A percentile compares a stretch with the other conserved stretches of the same genome.
phyloP scores from a whole-genome alignment of 2,888 invertebrate species.

The Calameuta filiformis region DNA sequence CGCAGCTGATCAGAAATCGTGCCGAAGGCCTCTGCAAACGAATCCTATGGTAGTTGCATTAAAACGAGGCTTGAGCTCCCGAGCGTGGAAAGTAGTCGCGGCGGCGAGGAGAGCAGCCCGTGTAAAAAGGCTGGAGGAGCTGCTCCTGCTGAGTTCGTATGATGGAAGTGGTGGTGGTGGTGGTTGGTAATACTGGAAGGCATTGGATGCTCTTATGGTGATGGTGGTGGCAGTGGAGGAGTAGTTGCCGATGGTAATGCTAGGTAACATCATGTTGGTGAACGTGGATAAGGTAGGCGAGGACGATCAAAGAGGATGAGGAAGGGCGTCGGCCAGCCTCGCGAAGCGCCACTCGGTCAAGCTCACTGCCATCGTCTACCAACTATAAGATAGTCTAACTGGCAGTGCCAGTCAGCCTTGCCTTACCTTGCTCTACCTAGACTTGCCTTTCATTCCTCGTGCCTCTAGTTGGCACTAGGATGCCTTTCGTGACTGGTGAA shows the following conservation, averaged over 20 bases:
- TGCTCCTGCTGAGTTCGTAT: too few species aligned
- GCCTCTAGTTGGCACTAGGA: neutral
- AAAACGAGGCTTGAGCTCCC: too few species aligned
- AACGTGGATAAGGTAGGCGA: conserved; percentile 1
- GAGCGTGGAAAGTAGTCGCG: too few species aligned
- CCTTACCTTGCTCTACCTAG: conserved; percentile 28
- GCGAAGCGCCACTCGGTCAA: conserved; percentile 63
- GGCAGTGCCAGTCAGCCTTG: conserved; percentile 44
- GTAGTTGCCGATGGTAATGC: too few species aligned
- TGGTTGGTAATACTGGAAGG: neutral
- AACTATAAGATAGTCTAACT: conserved; percentile 21
- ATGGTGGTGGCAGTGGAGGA: conserved; percentile 3
- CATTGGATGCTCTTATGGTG: neutral
- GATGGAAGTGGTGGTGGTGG: neutral
- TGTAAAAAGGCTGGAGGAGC: too few species aligned
- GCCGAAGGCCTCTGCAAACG: too few species aligned
- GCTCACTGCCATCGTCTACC: conserved; percentile 57
- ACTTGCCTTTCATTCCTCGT: neutral
- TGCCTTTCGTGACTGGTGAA: too few species aligned
- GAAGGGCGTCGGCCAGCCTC: conserved; percentile 64
- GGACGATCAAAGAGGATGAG: conserved; percentile 34
- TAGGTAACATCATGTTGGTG: neutral
- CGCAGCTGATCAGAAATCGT: too few species aligned
- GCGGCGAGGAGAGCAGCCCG: too few species aligned
- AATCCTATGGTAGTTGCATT: too few species aligned